Evolutionary conservation across 1,140 invertebrate species (phyloP).

Genomic region (Pogonognathellus flavescens): DNA sequence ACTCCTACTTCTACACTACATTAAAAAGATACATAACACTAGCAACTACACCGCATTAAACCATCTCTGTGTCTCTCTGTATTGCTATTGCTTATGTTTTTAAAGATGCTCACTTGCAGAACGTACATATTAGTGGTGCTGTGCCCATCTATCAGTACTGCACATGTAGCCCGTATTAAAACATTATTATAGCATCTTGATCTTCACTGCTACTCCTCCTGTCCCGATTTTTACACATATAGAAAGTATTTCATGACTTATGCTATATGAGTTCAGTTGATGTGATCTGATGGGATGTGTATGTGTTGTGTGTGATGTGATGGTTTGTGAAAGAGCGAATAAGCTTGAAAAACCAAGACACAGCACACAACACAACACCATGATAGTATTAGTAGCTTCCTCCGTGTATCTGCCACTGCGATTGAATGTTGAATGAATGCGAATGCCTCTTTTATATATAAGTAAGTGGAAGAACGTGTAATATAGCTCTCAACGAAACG

Average conservation of each 20-base stretch:
- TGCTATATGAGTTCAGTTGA: slow-evolving; percentile 4
- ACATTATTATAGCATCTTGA: too few relatives aligned
- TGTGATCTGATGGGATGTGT: slow-evolving; percentile 40
- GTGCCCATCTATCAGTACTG: too few relatives aligned
- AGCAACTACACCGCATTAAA: neutral
- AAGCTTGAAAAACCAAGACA: slow-evolving; percentile 23
- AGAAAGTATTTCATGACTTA: too few relatives aligned
- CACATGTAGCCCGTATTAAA: too few relatives aligned
- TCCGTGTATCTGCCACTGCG: neutral
- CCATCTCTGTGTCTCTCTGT: neutral
- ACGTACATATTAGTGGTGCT: too few relatives aligned
- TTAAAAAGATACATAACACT: neutral
- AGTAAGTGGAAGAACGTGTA: slow-evolving; percentile 14
- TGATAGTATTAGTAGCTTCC: neutral
- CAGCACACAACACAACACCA: neutral
- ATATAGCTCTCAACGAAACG: slow-evolving; percentile 46
- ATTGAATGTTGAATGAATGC: slow-evolving; percentile 44
- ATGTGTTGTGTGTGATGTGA: slow-evolving; percentile 40
- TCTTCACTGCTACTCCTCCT: too few relatives aligned
- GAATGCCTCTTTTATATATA: slow-evolving; percentile 35
- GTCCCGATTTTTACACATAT: too few relatives aligned
- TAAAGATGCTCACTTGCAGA: neutral
- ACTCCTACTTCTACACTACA: neutral
- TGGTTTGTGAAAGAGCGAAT: slow-evolving; percentile 28
- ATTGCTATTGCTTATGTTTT: neutral